Evolutionary conservation across 1,140 invertebrate species (phyloP), one percentile per base, ranked within the genome.

Genomic region (Cheumatopsyche charites): DNA sequence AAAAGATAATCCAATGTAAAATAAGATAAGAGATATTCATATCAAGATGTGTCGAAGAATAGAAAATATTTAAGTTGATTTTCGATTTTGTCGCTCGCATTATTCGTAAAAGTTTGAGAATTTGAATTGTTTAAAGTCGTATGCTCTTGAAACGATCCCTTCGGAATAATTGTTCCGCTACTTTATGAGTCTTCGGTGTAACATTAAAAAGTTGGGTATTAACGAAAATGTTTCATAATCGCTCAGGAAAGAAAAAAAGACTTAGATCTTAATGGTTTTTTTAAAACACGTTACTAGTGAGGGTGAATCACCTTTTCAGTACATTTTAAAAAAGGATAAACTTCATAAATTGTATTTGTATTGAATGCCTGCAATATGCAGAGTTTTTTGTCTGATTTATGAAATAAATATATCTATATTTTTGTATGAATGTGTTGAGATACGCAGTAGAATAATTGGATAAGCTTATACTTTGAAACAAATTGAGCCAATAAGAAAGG

Each of bases 221-320:
- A 67, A 67, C 71, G 63, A 62, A 72, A 72, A 72, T 72, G 67
- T 72, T 72, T 72, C 55, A 72, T 72, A 72, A 72, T 72, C 71
- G 42, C 62, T 25, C 49, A 29, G 55, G 12, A 52, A 68, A 67
- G 65, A 55, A 68, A 55, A 47, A 68, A 36, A 68, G 55, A 5
- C 36, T n/a, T 19, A 15, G 15, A 13, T 41, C 58, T 15, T n/a
- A n/a, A n/a, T n/a, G n/a, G n/a, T n/a, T n/a, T n/a, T n/a, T n/a
- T n/a, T n/a, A n/a, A n/a, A n/a, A n/a, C n/a, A n/a, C n/a, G n/a
- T n/a, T n/a, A n/a, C n/a, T n/a, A n/a, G n/a, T n/a, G n/a, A n/a
- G n/a, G n/a, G n/a, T n/a, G n/a, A n/a, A n/a, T n/a, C n/a, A n/a
- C n/a, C n/a, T n/a, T n/a, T n/a, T 36, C 29, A 36, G 13, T 13